phyloP scores from a whole-genome alignment of 2,113 vertebrate species.

The Nothocercus julius region DNA sequence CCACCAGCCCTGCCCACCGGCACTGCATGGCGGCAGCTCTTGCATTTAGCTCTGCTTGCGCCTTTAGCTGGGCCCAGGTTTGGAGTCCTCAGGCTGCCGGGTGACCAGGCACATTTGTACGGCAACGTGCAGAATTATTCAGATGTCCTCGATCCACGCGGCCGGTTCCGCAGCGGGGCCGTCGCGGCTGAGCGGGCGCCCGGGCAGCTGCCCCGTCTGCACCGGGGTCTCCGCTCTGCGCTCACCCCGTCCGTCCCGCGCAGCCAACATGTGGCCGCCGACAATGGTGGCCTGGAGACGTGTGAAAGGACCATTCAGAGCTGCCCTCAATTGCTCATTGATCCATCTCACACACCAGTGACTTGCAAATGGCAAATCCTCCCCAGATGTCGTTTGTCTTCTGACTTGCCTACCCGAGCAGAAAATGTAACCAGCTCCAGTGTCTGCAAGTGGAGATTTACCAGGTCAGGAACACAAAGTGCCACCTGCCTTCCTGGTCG shows the following conservation, averaged over 20 bases:
- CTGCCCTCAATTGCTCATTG: constrained; percentile 6
- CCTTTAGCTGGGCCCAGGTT: neutral
- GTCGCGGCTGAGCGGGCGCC: neutral
- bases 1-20: rapidly evolving
- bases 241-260: neutral
- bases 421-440: constrained; percentile 39
- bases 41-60: neutral
- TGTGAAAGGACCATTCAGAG: neutral
- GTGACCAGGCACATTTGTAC: rapidly evolving
- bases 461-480: constrained; percentile 27
- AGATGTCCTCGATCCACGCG: neutral
- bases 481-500: constrained; percentile 36
- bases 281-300: neutral
- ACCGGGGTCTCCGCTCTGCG: neutral
- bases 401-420: constrained; percentile 14
- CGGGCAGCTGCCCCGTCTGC: neutral
- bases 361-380: neutral
- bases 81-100: neutral
- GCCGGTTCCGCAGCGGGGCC: neutral
- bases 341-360: constrained; percentile 19
- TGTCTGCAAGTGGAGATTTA: neutral
- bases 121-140: neutral
- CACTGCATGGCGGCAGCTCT: neutral
- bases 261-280: rapidly evolving
- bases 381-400: constrained; percentile 6